Evolutionary conservation across 2,113 vertebrate species (phyloP), one percentile per base, ranked within the genome.

Genomic region (Columbina picui): DNA sequence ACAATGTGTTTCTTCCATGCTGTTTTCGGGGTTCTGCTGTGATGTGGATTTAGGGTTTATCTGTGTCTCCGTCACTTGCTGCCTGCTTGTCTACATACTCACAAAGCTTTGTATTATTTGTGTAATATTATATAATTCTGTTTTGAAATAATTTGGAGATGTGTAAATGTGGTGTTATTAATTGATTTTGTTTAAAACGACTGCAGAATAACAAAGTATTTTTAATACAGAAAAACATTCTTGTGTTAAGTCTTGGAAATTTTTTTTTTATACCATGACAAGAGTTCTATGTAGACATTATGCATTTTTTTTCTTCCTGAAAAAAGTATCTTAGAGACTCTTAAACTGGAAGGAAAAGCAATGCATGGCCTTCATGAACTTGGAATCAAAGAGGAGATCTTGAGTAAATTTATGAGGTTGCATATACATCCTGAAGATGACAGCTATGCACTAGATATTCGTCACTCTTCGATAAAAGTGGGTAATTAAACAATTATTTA

Each of bases 331-430:
- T 95, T 98, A 79, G 98, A 98, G 91, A 98, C 98, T 84, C 98
- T 99, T 89, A 98, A 98, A 97, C 92, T 95, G 57, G 99, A 99
- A 96, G 99, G 98, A 71, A 98, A 97, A 97, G 90, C 98, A 52
- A 98, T 99, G 97, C 98, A 99, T 93, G 99, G 99, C 29, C 99
- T 99, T 96, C 98, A 97, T 95, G 99, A 98, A 85, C 98, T 99
- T 55, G 99, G 99, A 76, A 98, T 99, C 71, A 98, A 97, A 94
- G 98, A 97, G 84, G 98, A 99, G 59, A 92, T 97, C 81, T 96
- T 98, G 84, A 98, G 93, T 78, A 98, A 98, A 88, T 97, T 99
- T 95, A 97, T 99, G 89, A 98, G 97, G 70, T 94, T 99, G 84
- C 98, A 98, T 45, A 70, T 98, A 75, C 98, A 96, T 65, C 79